These are phyloP conservation scores for Amia ocellicauda DNA, from an alignment of 2,113 vertebrate species.

Conservation along the genomic window DNA sequence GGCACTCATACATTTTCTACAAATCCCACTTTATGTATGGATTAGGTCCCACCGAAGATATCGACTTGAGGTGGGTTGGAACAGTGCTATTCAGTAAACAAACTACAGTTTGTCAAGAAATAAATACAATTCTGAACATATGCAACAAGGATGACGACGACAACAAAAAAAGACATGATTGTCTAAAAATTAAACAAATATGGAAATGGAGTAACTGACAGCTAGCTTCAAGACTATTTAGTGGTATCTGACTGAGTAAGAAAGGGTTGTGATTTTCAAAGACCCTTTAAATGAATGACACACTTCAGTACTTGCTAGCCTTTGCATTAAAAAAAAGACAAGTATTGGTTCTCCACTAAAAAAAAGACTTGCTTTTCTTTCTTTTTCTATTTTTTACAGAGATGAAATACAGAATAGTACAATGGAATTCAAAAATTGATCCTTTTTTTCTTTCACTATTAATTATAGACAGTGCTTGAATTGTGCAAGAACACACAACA, in stretches of 20 bases:
- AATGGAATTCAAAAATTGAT: constrained; percentile 50
- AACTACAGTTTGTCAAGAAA: constrained; percentile 97
- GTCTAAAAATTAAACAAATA: constrained; percentile 94
- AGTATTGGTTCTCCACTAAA: constrained; percentile 52
- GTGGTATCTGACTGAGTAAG: constrained; percentile 72
- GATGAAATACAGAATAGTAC: constrained; percentile 47
- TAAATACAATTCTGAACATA: constrained; percentile 98
- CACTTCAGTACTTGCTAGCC: constrained; percentile 57
- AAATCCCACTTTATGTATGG: constrained; percentile 73
- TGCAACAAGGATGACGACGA: constrained; percentile 61
- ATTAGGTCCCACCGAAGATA: constrained; percentile 60
- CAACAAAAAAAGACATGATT: constrained; percentile 85
- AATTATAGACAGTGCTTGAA: constrained; percentile 63
- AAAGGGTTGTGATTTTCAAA: constrained; percentile 45
- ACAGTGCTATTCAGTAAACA: constrained; percentile 98
- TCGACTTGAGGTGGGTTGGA: constrained; percentile 72
- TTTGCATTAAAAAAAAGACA: constrained; percentile 43
- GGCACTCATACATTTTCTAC: constrained; percentile 84
- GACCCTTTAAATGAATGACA: constrained; percentile 61
- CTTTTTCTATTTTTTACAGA: constrained; percentile 57
- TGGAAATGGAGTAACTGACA: constrained; percentile 77
- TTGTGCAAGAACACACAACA: constrained; percentile 50
- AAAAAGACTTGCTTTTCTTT: too few relatives aligned
- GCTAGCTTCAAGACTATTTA: constrained; percentile 75
- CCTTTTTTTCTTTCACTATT: constrained; percentile 43